phyloP scores from a whole-genome alignment of 2,113 vertebrate genomes.

The Pelusios castaneus region DNA sequence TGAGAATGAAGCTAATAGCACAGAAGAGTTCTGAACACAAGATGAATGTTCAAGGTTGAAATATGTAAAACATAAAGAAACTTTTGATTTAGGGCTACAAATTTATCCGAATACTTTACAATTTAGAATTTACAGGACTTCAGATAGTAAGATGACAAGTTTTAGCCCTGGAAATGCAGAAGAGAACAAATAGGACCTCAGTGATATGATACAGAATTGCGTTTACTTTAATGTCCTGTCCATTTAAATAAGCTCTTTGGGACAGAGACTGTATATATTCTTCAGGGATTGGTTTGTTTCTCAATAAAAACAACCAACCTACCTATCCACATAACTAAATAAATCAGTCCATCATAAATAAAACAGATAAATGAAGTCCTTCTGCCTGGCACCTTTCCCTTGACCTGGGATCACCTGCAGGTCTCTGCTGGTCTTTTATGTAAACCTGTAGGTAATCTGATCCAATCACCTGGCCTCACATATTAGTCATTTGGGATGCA shows the following conservation, averaged over 20 bases:
- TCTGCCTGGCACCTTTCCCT: not conserved
- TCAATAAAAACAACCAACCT: not conserved
- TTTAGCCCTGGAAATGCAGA: not conserved
- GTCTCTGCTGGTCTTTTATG: fast-evolving
- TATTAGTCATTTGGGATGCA: not conserved
- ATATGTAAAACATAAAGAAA: not conserved
- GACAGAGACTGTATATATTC: not conserved
- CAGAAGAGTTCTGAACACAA: not conserved
- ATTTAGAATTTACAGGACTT: not conserved
- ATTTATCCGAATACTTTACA: conserved; percentile 5
- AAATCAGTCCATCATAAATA: not conserved
- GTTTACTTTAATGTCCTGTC: not conserved
- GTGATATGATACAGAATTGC: not conserved
- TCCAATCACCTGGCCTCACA: not conserved
- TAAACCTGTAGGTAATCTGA: not conserved
- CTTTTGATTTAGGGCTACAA: conserved; percentile 17
- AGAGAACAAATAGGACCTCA: not conserved
- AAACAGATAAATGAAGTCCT: not conserved
- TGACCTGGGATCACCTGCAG: not conserved
- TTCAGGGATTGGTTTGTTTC: not conserved
- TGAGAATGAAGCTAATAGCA: conserved; percentile 5
- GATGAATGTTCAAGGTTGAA: conserved; percentile 20
- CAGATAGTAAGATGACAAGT: not conserved
- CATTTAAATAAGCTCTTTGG: not conserved
- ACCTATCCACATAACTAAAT: not conserved